Percentiles rank a stretch among this genome's conserved stretches.
phyloP scores from a whole-genome alignment of 2,888 invertebrate species.

The Nectonema munidae region DNA sequence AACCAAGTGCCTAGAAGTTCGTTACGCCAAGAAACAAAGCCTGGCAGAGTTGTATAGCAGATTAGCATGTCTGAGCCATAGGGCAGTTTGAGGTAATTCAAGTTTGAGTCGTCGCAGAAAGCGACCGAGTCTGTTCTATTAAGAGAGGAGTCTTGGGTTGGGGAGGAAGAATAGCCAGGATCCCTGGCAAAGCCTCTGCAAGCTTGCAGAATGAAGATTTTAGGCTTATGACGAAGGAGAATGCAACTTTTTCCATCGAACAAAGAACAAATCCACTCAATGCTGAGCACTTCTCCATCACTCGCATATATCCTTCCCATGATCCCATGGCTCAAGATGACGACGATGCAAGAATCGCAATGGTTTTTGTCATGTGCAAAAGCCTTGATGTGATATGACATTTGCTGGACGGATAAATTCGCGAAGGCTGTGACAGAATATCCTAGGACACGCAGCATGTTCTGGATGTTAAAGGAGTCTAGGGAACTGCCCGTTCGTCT shows the following conservation, averaged over 20 bases:
- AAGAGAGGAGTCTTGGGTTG: not conserved
- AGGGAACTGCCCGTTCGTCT: slow-evolving; percentile 19
- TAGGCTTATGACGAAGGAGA: not conserved
- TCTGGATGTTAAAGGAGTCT: slow-evolving; percentile 19
- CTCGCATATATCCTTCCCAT: slow-evolving; percentile 1
- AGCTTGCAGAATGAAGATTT: slow-evolving; percentile 11
- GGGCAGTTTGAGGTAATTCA: not conserved
- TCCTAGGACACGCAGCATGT: slow-evolving; percentile 19
- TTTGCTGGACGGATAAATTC: slow-evolving; percentile 18
- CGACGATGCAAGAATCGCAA: not conserved
- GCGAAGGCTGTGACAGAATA: slow-evolving; percentile 19
- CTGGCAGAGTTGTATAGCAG: slow-evolving; percentile 21
- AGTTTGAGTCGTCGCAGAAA: not conserved
- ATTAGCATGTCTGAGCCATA: slow-evolving; percentile 20
- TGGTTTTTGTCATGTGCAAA: slow-evolving; percentile 1
- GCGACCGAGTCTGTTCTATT: not conserved
- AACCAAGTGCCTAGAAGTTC: slow-evolving; percentile 8
- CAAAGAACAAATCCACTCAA: not conserved
- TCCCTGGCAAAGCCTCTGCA: slow-evolving; percentile 6
- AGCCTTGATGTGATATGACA: not conserved
- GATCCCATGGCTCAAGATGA: slow-evolving; percentile 6
- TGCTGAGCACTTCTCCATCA: slow-evolving; percentile 1
- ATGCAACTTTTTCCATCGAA: slow-evolving; percentile 10
- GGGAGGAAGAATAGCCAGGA: not conserved
- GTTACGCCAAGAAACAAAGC: slow-evolving; percentile 10